Evolutionary conservation across 2,888 invertebrate species (phyloP).

Genomic region (Reticulitermes lucifugus): DNA sequence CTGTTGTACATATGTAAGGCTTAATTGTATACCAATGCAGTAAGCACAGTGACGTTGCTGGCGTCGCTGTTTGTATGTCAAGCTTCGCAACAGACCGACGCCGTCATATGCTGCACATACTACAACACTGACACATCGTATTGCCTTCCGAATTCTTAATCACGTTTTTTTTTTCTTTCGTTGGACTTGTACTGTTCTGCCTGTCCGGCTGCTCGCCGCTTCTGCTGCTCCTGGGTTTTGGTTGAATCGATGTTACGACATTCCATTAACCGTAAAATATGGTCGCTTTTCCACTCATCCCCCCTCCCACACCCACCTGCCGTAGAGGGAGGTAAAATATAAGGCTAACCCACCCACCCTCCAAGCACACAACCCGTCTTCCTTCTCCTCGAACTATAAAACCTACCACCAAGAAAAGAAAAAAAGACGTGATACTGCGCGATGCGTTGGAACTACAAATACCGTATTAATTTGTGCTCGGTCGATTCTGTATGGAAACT

Average conservation of each 20-base stretch:
- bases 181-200: too few relatives aligned
- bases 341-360: constrained; percentile 16
- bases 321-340: constrained; percentile 32
- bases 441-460: constrained; percentile 12
- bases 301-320: constrained; percentile 29
- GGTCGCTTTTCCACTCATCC: constrained; percentile 34
- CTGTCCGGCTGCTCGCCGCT: not conserved
- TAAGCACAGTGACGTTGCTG: too few relatives aligned
- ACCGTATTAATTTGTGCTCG: not conserved
- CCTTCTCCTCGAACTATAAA: not conserved
- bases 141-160: too few relatives aligned
- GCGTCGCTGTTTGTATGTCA: too few relatives aligned
- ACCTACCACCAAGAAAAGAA: not conserved
- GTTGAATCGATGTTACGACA: constrained; percentile 49
- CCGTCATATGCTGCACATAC: too few relatives aligned
- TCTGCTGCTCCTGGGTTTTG: not conserved
- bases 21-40: too few relatives aligned
- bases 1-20: too few relatives aligned
- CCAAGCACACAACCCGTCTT: not conserved
- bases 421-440: not conserved
- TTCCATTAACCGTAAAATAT: constrained; percentile 52
- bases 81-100: too few relatives aligned
- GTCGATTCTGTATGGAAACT: not conserved
- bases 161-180: not conserved
- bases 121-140: too few relatives aligned